Percentiles rank a stretch among this genome's conserved stretches.
phyloP scores from a whole-genome alignment of 2,113 vertebrate species.

The Hippocampus barbouri region DNA sequence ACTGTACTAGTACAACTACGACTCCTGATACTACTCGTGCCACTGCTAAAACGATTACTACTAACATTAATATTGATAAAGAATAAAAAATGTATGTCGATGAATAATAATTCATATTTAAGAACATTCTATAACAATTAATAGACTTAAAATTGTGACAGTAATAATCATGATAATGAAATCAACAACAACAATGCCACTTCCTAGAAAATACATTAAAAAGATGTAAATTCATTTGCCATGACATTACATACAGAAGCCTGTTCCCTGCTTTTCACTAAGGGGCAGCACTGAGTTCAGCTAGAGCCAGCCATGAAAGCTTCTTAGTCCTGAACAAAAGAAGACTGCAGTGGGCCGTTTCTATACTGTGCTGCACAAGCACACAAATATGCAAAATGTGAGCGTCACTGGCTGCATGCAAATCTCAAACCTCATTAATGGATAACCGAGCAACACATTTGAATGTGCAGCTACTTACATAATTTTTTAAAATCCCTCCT shows the following conservation, averaged over 20 bases:
- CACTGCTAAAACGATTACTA: no score
- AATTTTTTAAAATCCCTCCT: not conserved
- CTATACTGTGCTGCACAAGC: not conserved
- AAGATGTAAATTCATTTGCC: not conserved
- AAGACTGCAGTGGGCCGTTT: not conserved
- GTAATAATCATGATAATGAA: no score
- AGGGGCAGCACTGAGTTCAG: slow-evolving; percentile 63
- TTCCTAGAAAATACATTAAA: not conserved
- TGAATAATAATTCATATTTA: no score
- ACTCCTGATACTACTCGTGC: no score
- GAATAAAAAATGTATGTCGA: no score
- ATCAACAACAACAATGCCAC: not conserved
- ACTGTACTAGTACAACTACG: no score
- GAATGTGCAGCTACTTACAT: not conserved
- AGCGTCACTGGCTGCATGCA: not conserved
- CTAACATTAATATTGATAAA: no score
- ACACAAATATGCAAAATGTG: not conserved
- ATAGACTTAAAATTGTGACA: no score
- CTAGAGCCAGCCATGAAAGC: not conserved
- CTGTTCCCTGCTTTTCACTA: slow-evolving; percentile 38
- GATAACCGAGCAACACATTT: not conserved
- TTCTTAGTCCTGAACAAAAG: slow-evolving; percentile 21
- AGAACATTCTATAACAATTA: no score
- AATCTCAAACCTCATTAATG: not conserved
- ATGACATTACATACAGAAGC: not conserved